Evolutionary conservation across 1,140 invertebrate genomes (phyloP).

Genomic region (Drosophila quadrilineata): DNA sequence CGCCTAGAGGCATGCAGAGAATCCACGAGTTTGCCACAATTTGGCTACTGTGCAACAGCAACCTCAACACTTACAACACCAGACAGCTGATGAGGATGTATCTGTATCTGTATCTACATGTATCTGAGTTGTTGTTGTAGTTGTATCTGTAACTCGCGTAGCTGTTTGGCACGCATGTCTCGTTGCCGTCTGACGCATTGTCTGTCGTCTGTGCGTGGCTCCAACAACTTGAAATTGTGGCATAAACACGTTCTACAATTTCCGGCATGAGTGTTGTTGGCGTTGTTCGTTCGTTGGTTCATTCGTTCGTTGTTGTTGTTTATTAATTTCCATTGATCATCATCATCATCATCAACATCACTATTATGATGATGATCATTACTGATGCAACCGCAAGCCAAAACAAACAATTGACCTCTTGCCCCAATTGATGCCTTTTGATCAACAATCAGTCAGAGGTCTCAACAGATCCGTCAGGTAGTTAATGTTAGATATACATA

Average conservation of each 20-base stretch:
- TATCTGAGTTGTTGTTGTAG: conserved; percentile 1
- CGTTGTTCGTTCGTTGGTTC: conserved; percentile 36
- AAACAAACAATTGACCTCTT: conserved; percentile 28
- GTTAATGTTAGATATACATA: no score
- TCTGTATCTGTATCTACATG: conserved; percentile 7
- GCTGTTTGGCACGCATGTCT: conserved; percentile 70
- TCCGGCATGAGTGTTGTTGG: conserved; percentile 75
- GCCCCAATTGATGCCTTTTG: conserved; percentile 32
- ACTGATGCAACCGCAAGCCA: not conserved
- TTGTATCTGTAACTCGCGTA: conserved; percentile 8
- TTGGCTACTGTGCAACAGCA: conserved; percentile 38
- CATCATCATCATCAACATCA: conserved; percentile 46
- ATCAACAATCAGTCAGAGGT: not conserved
- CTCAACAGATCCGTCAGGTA: no score
- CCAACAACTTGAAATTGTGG: conserved; percentile 77
- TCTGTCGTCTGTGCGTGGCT: conserved; percentile 63
- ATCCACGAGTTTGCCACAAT: conserved; percentile 9
- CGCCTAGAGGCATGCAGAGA: not conserved
- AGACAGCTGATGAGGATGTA: conserved; percentile 4
- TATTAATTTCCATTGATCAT: conserved; percentile 74
- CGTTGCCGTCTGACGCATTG: conserved; percentile 56
- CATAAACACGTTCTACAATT: conserved; percentile 78
- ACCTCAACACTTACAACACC: not conserved
- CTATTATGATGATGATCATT: no score
- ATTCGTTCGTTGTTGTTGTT: conserved; percentile 51